phyloP scores from a whole-genome alignment of 1,140 invertebrate species.

The Camponotus pennsylvanicus region DNA sequence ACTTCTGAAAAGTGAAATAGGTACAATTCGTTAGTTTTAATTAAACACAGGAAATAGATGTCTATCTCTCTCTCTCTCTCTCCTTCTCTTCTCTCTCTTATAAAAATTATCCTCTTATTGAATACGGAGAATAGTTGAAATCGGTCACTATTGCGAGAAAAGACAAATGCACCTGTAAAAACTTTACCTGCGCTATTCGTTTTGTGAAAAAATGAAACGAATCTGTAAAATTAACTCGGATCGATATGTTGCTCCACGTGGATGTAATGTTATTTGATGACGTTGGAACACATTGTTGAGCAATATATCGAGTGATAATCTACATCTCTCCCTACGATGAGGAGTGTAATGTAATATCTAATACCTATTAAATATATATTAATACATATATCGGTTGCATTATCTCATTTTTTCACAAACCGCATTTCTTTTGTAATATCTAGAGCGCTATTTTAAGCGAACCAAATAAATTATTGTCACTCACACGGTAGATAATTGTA shows the following conservation, averaged over 20 bases:
- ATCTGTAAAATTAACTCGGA: slow-evolving; percentile 22
- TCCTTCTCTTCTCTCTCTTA: background rate
- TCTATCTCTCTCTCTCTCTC: background rate
- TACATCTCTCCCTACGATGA: background rate
- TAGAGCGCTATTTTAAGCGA: slow-evolving; percentile 59
- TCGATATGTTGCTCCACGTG: slow-evolving; percentile 1
- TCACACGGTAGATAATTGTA: slow-evolving; percentile 43
- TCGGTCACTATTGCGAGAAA: slow-evolving; percentile 16
- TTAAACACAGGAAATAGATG: slow-evolving; percentile 43
- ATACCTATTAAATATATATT: background rate
- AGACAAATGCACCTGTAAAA: slow-evolving; percentile 45
- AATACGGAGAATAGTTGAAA: slow-evolving; percentile 41
- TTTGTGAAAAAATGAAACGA: slow-evolving; percentile 61
- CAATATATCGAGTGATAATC: slow-evolving; percentile 24
- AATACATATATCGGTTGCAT: slow-evolving; percentile 1
- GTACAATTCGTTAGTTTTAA: slow-evolving; percentile 64
- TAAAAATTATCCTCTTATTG: slow-evolving; percentile 38
- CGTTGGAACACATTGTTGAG: background rate
- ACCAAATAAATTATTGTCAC: slow-evolving; percentile 64
- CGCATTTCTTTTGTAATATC: slow-evolving; percentile 21
- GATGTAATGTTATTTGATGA: slow-evolving; percentile 28
- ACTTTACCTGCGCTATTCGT: slow-evolving; percentile 24
- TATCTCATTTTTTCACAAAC: slow-evolving; percentile 59
- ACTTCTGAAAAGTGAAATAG: slow-evolving; percentile 46
- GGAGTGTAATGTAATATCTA: background rate